These are phyloP conservation scores for Enchytraeus crypticus DNA, from an alignment of 2,888 invertebrate genomes.

Conservation along the genomic window DNA sequence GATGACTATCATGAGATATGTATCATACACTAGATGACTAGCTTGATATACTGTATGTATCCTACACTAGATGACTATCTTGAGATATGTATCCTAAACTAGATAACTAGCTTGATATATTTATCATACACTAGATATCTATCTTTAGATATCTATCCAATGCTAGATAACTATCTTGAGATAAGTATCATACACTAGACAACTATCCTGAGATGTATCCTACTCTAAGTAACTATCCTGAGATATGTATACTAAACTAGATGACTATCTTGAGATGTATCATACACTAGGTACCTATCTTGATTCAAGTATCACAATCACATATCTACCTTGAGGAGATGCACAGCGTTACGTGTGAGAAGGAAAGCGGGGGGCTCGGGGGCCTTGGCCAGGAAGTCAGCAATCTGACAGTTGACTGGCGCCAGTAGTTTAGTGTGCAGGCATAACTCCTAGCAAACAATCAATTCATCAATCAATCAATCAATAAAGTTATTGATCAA, in stretches of 20 bases:
- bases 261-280: too few species aligned
- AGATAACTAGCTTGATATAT: not conserved
- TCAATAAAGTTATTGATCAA: not conserved
- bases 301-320: too few species aligned
- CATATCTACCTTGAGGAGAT: constrained; percentile 50
- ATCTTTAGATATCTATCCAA: too few species aligned
- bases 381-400: constrained; percentile 71
- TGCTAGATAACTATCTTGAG: too few species aligned
- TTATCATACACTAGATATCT: not conserved
- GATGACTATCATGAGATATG: too few species aligned
- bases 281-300: too few species aligned
- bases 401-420: constrained; percentile 65
- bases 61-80: not conserved
- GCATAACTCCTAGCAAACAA: constrained; percentile 62
- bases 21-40: too few species aligned
- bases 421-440: constrained; percentile 76
- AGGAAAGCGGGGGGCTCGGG: constrained; percentile 74
- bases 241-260: too few species aligned
- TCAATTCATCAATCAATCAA: not conserved
- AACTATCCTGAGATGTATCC: too few species aligned
- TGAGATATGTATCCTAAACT: not conserved
- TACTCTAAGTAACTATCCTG: too few species aligned
- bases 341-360: constrained; percentile 68
- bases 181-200: too few species aligned
- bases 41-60: too few species aligned